Evolutionary conservation across 2,888 invertebrate genomes (phyloP), one percentile per base, ranked within the genome.

Genomic region (Itoplectis maculator): DNA sequence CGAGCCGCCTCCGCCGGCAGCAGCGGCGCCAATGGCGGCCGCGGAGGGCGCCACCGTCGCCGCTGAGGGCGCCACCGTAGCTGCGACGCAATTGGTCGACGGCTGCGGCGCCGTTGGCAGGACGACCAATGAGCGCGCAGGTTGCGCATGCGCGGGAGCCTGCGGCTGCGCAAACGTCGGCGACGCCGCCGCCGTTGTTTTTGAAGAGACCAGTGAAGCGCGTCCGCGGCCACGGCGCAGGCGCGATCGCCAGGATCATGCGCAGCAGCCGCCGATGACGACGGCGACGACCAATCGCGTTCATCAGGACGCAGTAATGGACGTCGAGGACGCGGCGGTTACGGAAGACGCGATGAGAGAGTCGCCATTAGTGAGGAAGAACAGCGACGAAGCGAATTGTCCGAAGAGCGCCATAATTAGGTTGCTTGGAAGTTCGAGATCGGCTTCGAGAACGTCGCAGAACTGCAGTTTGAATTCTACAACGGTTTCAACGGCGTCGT

Each of bases 101-200:
- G 23, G n/a, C 5, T 5, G 5, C 29, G 29, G 2, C 3, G 5
- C 29, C n/a, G 29, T 9, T 15, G 37, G 13, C 20, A 47, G 35
- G 9, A 61, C 13, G 49, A 61, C 29, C 37, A 29, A 59, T 11
- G 61, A 29, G 37, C 23, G 15, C 37, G 8, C 15, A 4, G 29
- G n/a, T 15, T 90, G 91, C 69, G 84, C 83, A 2, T 92, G 92
- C 86, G 89, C 90, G 15, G 92, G 92, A 0, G 91, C 92, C 29
- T 92, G 92, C 75, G 91, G 91, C 1, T 92, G 91, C 70, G 89
- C 88, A 5, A 29, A 29, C 40, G 83, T 79, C 15, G 79, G 61
- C 2, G 49, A 63, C 2, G 49, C 20, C 4, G 20, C 65, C 6
- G n/a, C 54, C 5, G 20, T 40, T 11, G 20, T 40, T 11, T 65